Percentiles rank a stretch among this genome's conserved stretches.
Evolutionary conservation across 2,113 vertebrate genomes (phyloP).

Genomic region (Cervus canadensis): DNA sequence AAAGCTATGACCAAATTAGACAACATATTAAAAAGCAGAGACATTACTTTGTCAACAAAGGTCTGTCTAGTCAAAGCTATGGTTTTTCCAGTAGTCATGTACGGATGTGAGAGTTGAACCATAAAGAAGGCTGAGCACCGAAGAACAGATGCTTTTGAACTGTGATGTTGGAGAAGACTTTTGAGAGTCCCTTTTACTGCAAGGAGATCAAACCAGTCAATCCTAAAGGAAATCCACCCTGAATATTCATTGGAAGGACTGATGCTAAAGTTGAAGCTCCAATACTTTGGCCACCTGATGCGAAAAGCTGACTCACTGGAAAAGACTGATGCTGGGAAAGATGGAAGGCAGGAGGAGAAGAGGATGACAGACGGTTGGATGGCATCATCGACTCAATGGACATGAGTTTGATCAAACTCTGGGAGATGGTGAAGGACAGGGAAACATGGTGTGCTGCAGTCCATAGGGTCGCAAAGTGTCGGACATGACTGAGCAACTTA

Average conservation of each 20-base stretch:
- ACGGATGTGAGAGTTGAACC: neutral
- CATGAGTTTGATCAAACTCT: neutral
- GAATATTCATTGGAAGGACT: neutral
- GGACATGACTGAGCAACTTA: neutral
- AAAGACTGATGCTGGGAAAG: neutral
- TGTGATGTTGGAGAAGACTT: neutral
- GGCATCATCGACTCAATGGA: neutral
- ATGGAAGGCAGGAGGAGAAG: neutral
- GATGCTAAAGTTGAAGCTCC: neutral
- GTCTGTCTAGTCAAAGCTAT: neutral
- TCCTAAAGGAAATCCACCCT: neutral
- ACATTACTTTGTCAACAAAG: neutral
- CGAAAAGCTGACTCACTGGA: rapidly evolving
- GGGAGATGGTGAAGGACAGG: neutral
- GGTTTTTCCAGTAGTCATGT: neutral
- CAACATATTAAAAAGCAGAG: neutral
- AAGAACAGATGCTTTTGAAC: neutral
- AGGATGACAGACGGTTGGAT: neutral
- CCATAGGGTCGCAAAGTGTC: neutral
- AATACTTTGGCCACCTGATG: neutral
- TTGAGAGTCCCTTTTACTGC: neutral
- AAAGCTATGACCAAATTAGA: neutral
- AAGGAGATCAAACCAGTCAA: neutral
- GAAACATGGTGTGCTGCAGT: neutral
- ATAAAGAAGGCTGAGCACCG: neutral